Evolutionary conservation across 2,113 vertebrate species (phyloP).

Genomic region (Lanius ludovicianus): DNA sequence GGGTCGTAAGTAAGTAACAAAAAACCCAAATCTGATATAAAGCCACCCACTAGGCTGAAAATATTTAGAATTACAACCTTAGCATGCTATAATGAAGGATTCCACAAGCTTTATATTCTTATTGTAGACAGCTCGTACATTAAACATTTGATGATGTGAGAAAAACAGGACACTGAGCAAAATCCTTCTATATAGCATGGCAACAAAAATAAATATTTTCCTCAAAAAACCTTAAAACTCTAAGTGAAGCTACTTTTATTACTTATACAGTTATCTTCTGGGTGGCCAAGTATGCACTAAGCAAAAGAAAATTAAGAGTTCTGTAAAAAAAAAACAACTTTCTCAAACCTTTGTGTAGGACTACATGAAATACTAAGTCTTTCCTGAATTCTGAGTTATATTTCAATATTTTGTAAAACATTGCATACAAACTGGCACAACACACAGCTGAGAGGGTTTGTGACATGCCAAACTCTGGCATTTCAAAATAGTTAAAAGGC

Average conservation of each 20-base stretch:
- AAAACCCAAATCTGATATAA: not conserved
- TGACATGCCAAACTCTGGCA: not conserved
- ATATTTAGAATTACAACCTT: slow-evolving; percentile 6
- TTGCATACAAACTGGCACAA: not conserved
- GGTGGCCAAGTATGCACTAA: not conserved
- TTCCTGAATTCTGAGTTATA: not conserved
- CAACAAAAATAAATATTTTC: slow-evolving; percentile 38
- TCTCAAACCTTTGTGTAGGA: not conserved
- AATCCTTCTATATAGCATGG: not conserved
- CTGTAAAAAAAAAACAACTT: not conserved
- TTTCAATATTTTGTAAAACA: not conserved
- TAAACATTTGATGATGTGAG: slow-evolving; percentile 15
- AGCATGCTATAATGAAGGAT: not conserved
- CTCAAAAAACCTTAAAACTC: not conserved
- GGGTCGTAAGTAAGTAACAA: not conserved
- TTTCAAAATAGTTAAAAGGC: slow-evolving; percentile 36
- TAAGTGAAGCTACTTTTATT: not conserved
- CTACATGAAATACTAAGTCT: not conserved
- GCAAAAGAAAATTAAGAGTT: not conserved
- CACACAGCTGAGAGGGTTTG: not conserved
- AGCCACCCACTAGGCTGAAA: slow-evolving; percentile 27
- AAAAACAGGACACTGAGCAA: slow-evolving; percentile 20
- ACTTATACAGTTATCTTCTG: slow-evolving; percentile 2
- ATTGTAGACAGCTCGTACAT: not conserved
- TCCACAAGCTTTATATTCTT: slow-evolving; percentile 19